Evolutionary conservation across 2,113 vertebrate species (phyloP).

Genomic region (Nestor notabilis): DNA sequence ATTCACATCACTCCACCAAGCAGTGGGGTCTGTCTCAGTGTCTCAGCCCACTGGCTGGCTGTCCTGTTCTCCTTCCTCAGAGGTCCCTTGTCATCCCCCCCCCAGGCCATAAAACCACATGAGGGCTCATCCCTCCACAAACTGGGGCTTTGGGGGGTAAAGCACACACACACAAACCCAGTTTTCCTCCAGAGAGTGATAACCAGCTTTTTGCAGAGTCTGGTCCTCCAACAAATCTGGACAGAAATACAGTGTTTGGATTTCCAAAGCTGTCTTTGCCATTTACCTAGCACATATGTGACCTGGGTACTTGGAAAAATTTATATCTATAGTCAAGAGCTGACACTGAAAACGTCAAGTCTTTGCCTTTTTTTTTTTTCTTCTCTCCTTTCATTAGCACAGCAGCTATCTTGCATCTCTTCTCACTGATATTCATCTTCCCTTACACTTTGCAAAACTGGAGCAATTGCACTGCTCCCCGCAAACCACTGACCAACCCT

Average conservation of each 20-base stretch:
- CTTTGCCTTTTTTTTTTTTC: no score
- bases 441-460: background rate
- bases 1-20: background rate
- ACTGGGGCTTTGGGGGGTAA: fast-evolving
- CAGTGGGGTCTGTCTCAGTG: background rate
- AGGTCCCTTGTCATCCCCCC: no score
- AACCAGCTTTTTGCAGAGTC: background rate
- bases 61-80: background rate
- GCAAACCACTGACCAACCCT: background rate
- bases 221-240: fast-evolving
- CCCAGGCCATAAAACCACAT: fast-evolving
- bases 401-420: background rate
- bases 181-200: background rate
- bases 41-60: background rate
- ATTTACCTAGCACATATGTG: background rate
- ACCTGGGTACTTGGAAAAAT: background rate
- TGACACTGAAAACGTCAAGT: fast-evolving
- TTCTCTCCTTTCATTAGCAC: background rate
- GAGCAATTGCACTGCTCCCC: background rate
- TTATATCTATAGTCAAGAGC: background rate
- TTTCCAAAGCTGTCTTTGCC: background rate
- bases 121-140: fast-evolving
- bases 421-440: background rate
- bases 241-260: background rate
- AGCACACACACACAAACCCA: fast-evolving